These are phyloP conservation scores for Sinonovacula constricta DNA, from an alignment of 1,140 invertebrate species.

Conservation along the genomic window DNA sequence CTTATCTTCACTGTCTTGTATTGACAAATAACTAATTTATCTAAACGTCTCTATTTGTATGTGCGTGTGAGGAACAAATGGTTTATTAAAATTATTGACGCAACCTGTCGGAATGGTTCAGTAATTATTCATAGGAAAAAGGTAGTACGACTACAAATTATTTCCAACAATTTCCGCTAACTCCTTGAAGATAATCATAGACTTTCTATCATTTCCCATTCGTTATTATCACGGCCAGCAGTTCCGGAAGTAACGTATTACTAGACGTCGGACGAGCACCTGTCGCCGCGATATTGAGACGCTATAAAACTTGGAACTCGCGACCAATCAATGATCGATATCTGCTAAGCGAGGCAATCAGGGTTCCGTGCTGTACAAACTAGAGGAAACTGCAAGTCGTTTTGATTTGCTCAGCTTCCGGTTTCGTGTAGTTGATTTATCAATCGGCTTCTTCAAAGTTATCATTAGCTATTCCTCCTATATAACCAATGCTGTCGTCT, in stretches of 20 bases:
- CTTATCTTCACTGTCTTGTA: too few relatives aligned
- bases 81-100: too few relatives aligned
- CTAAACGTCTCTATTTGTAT: too few relatives aligned
- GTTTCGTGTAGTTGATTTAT: conserved; percentile 20
- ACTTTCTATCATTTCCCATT: conserved; percentile 46
- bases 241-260: conserved; percentile 45
- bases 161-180: conserved; percentile 51
- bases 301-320: background rate
- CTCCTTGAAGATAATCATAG: conserved; percentile 50
- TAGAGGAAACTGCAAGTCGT: too few relatives aligned
- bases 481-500: background rate
- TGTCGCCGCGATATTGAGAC: conserved; percentile 24
- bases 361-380: too few relatives aligned
- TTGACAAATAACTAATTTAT: too few relatives aligned
- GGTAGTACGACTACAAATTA: background rate
- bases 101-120: too few relatives aligned
- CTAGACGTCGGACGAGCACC: conserved; percentile 22
- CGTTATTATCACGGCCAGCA: conserved; percentile 37
- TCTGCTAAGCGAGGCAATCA: too few relatives aligned
- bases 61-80: too few relatives aligned
- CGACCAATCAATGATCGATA: background rate
- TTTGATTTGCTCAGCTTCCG: too few relatives aligned
- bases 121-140: too few relatives aligned
- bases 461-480: background rate
- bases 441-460: too few relatives aligned